Conservation (phyloP, 2,113 vertebrate species). For the Apaloderma vittatum region DNA sequence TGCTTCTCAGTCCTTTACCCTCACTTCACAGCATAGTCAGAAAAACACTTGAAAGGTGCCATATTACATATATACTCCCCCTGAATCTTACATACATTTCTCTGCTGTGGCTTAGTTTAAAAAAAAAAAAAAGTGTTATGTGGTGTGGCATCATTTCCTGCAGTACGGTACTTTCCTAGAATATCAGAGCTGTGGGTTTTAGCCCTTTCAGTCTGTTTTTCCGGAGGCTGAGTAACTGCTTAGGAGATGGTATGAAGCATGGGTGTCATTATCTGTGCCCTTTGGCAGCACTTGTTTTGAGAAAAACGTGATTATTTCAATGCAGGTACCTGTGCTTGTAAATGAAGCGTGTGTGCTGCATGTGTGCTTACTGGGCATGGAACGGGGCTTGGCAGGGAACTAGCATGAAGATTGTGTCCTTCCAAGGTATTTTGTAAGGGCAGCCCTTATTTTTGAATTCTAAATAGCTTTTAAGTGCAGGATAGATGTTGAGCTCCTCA, state of each 20-base stretch:
- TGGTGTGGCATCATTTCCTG: slow-evolving; percentile 1
- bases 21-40: background rate
- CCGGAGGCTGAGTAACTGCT: background rate
- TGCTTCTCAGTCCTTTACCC: background rate
- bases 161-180: background rate
- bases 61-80: too few relatives aligned
- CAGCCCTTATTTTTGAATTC: background rate
- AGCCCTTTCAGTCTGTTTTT: background rate
- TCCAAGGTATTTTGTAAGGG: background rate
- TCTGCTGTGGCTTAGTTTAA: background rate
- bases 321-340: background rate
- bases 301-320: background rate
- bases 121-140: background rate
- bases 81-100: background rate
- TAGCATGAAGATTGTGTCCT: background rate
- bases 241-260: background rate
- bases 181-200: background rate
- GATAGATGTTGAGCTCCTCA: background rate
- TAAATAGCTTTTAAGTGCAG: background rate
- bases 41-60: background rate
- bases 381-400: background rate
- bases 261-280: background rate
- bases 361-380: background rate
- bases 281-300: background rate
- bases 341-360: background rate